Evolutionary conservation across 2,797 vertebrate species (phyloP), one percentile per base, ranked within the genome.

Genomic region (Myiotriccus ornatus): DNA sequence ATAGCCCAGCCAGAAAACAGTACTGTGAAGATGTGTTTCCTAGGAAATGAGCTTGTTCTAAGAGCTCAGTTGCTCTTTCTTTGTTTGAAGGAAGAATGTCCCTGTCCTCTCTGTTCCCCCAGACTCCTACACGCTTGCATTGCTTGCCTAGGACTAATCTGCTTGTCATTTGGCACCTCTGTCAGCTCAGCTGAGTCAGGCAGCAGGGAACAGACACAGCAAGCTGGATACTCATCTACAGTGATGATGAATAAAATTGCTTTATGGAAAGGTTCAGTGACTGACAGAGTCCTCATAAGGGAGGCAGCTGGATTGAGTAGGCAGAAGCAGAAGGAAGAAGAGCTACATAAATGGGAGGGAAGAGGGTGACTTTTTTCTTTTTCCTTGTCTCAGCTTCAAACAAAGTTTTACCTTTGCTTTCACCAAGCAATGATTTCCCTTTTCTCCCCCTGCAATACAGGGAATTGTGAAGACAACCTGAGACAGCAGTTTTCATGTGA

Each of bases 311-410:
- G 22, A 37, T 46, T 69, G 21, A 27, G 57, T 22, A 70, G 75
- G 85, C 19, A 84, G 71, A 76, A 55, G 47, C 24, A 92, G 84
- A 77, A 92, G 83, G 37, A 82, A 78, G 27, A 90, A 59, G 24
- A 57, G 20, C 14, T 89, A 10, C 0, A 0, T 32, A 69, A 85
- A 22, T 2, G 1, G 34, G 21, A 92, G 44, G 22, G 39, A 79
- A 55, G 21, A 92, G 39, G 2, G 2, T 2, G 9, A 64, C 10
- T 7, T 79, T 44, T 82, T 67, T 46, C 34, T 78, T 71, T 46
- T 73, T 47, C 18, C 24, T 83, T 74, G 24, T 50, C 56, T 87
- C 50, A 46, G 12, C 28, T 55, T 92, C 37, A 34, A 3, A 6
- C 6, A 25, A 56, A 90, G 9, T 32, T 63, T 17, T 6, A 60